Base-by-base conservation (phyloP, 2,797 vertebrate species). In the Pantherophis alleghaniensis region DNA sequence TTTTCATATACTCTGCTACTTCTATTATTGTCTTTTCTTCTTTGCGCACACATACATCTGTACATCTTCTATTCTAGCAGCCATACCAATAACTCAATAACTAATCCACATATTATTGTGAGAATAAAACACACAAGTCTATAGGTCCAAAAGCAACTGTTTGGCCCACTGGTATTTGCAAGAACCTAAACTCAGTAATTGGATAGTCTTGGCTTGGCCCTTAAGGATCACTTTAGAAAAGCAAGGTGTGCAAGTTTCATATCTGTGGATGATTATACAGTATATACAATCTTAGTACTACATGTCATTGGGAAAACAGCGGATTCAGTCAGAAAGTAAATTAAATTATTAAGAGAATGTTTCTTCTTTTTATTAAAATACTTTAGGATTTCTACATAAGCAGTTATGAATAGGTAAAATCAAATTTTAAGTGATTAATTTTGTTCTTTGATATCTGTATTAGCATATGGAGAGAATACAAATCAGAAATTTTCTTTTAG, bases 391-490 rank as follows among this genome's bases (percentile, higher is more conserved):
- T 88, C 86, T 74, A 66, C 28, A 74, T 24, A 37, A 79, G 91
- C 53, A 57, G 42, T 26, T 66, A 42, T 28, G 42, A 53, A 53
- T 66, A 53, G 9, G 51, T 90, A 59, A 88, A 37, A 92, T 24
- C 37, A 89, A 74, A 79, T 12, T 74, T 20, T 61, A 28, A 55
- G 13, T 69, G 93, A 32, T 86, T 59, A 92, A 86, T 56, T 0
- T 14, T 10, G 26, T 61, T 63, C 24, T n/a, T n/a, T 87, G 79
- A 0, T 9, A 42, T 66, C 55, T 86, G 63, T 56, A 89, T 94
- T 93, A 95, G 89, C 55, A 92, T 22, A 90, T 83, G 37, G 90
- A 91, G 2, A 93, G 42, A 9, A 86, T 86, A 83, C 5, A 95
- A 60, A 4, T 6, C 0, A 94, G 86, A 2, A 93, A 94, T 90